Base-by-base conservation (phyloP, 2,888 invertebrate genomes). In the Pedicia rivosa region DNA sequence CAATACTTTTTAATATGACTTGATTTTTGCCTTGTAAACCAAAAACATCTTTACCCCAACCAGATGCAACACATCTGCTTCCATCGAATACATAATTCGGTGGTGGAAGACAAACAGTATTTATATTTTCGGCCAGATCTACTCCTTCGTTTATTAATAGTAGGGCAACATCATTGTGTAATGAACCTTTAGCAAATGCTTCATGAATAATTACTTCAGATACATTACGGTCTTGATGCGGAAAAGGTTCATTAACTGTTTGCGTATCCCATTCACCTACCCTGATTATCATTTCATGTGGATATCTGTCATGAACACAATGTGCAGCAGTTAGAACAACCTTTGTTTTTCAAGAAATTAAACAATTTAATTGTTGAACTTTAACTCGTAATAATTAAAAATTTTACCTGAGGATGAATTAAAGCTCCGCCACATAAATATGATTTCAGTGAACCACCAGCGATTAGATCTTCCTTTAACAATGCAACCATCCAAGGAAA, bases 241-340 rank as follows among this genome's bases (percentile, higher is more conserved):
- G 70, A 40, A 66, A 70, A 1, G 74, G 64, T 51, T 86, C 84
- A 31, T 66, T 67, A 24, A 67, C 72, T 0, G 74, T 75, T 54
- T 79, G 78, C 0, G 82, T 79, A 56, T 84, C 83, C 83, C 84
- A 86, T 59, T 84, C 84, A 0, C 84, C 84, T 1, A 78, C 75
- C 1, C 84, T 66, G 3, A 79, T 62, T 27, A 55, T 50, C 4
- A 67, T 48, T 26, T 48, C 35, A 15, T 43, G 37, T 0, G 50
- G 40, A 1, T 45, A 33, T 16, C 50, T 52, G 15, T 46, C 48
- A 2, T 47, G 31, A 15, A 82, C 73, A 52, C 81, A 80, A 56
- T 90, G 88, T 0, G 83, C 84, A 0, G 83, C 81, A 0, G 88
- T 88, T 3, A 88, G 51, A 0, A 83, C 79, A 1, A 79, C 80